These are phyloP conservation scores for Monopterus albus DNA, from an alignment of 2,113 vertebrate species.

Conservation along the genomic window DNA sequence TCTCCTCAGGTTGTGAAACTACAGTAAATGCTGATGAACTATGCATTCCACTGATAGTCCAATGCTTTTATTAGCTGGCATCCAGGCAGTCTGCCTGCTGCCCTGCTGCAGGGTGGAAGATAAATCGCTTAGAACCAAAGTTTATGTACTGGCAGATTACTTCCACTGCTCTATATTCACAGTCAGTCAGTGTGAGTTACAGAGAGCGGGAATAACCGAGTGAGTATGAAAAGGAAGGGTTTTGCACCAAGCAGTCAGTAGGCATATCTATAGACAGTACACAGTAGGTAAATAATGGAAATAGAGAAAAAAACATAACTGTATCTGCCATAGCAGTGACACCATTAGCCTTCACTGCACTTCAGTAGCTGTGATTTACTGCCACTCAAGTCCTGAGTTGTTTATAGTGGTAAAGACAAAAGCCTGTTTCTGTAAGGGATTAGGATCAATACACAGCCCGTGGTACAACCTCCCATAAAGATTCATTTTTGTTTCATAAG, in stretches of 20 bases:
- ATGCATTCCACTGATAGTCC: conserved; percentile 25
- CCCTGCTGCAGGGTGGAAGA: conserved; percentile 34
- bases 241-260: not conserved
- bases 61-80: conserved; percentile 61
- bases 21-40: conserved; percentile 37
- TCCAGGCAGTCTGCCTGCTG: conserved; percentile 30
- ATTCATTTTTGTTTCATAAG: not conserved
- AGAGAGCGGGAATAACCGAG: conserved; percentile 1
- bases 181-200: not conserved
- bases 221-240: not conserved
- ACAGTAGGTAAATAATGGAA: conserved; percentile 23
- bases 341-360: conserved; percentile 1
- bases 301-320: conserved; percentile 1
- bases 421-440: conserved; percentile 8
- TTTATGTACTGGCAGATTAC: conserved; percentile 30
- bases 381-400: not conserved
- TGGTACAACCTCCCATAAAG: not conserved
- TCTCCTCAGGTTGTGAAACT: conserved; percentile 9
- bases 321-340: not conserved
- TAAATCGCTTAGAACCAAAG: conserved; percentile 36
- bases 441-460: not conserved
- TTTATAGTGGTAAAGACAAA: not conserved
- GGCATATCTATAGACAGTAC: conserved; percentile 15
- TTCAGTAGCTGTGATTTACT: not conserved
- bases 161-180: conserved; percentile 21